Conservation (phyloP, 2,113 vertebrate species). For the Amphiprion ocellaris region DNA sequence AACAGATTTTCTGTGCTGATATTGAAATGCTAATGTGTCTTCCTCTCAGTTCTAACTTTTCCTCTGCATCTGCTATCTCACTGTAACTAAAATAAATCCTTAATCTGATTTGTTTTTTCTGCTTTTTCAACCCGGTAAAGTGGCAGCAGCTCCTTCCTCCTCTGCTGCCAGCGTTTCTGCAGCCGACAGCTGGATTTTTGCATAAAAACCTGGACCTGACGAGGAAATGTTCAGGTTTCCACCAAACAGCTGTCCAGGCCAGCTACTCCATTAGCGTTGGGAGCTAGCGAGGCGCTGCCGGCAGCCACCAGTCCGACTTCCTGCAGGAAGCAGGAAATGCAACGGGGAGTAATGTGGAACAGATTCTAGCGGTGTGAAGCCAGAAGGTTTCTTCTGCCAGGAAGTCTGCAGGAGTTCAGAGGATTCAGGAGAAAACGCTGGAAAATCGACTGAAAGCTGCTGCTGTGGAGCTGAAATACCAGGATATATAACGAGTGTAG, state of each 20-base stretch:
- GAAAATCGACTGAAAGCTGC: slow-evolving; percentile 31
- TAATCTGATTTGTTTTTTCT: not conserved
- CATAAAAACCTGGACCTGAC: slow-evolving; percentile 37
- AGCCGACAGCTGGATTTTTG: slow-evolving; percentile 54
- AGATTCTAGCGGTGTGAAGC: slow-evolving; percentile 66
- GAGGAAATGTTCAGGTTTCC: not conserved
- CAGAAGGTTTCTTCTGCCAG: slow-evolving; percentile 58
- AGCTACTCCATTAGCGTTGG: slow-evolving; percentile 69
- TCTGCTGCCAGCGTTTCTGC: slow-evolving; percentile 11
- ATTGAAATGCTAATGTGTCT: too few relatives aligned
- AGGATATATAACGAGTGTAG: too few relatives aligned
- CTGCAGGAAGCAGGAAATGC: slow-evolving; percentile 65
- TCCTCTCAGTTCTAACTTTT: too few relatives aligned
- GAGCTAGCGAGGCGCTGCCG: slow-evolving; percentile 65
- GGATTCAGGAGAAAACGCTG: slow-evolving; percentile 22
- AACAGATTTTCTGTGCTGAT: too few relatives aligned
- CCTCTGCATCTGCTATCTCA: too few relatives aligned
- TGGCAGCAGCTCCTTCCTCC: not conserved
- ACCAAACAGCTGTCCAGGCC: slow-evolving; percentile 63
- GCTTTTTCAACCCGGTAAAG: not conserved
- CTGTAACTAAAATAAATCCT: not conserved
- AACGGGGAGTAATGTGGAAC: slow-evolving; percentile 75
- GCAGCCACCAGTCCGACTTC: slow-evolving; percentile 8
- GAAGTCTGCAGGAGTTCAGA: slow-evolving; percentile 29
- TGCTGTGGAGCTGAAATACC: not conserved